Base-by-base conservation (phyloP, 2,888 invertebrate species). In the Rhingia campestris region DNA sequence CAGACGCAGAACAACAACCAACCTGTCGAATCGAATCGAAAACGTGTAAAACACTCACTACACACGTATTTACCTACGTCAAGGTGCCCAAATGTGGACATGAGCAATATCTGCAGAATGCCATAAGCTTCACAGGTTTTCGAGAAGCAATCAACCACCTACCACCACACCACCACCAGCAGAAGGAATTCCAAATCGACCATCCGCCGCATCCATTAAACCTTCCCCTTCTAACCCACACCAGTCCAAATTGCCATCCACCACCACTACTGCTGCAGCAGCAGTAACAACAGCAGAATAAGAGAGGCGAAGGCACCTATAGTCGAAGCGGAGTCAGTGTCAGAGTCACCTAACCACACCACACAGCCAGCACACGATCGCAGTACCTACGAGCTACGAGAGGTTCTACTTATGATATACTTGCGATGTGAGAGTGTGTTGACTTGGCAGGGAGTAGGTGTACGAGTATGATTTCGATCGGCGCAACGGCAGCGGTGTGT, bases 11-110 rank as follows among this genome's bases (percentile, higher is more conserved):
- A 59, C 70, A 70, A 84, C 74, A 84, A 80, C 84, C 84, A 84
- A 84, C 84, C 84, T 84, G 84, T 84, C 84, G 84, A 84, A 84
- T 84, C 84, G 80, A 80, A 84, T 84, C 56, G 84, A 75, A 84
- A 84, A 84, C 84, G 74, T 84, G 84, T 84, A 84, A 84, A 84
- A 84, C 84, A 84, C 84, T 84, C 84, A 70, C 80, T 80, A 80
- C 84, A 84, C 84, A 84, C 80, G 84, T 84, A 82, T 79, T 79
- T 79, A 75, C 70, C 69, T 80, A 75, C 69, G 69, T 69, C 69
- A 69, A 84, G 80, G 84, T 84, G 84, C 80, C 74, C 80, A 80
- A 74, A 84, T 84, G 84, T 84, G 84, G 80, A 84, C 84, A 84
- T 75, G 80, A 80, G 59, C 84, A 84, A 84, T 84, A 80, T 82